phyloP scores from a whole-genome alignment of 2,888 invertebrate species.

The Hemithea aestivaria region DNA sequence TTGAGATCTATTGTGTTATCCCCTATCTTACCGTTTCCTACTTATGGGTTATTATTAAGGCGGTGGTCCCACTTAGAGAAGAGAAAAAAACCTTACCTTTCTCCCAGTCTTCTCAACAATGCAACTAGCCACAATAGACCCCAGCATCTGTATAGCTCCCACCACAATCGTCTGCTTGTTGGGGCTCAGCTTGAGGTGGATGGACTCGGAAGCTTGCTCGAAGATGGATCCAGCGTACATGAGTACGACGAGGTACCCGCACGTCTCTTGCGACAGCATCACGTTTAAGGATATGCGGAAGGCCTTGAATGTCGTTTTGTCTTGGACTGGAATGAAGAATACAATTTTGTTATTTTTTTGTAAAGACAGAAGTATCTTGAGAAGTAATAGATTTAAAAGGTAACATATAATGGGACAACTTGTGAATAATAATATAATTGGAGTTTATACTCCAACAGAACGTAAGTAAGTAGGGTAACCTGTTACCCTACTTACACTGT shows the following conservation, averaged over 20 bases:
- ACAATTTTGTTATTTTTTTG: no score
- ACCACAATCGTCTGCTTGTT: conserved; percentile 73
- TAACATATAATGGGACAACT: no score
- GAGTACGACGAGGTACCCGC: conserved; percentile 71
- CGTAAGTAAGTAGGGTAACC: no score
- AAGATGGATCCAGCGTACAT: conserved; percentile 74
- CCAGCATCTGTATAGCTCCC: conserved; percentile 62
- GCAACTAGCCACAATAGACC: conserved; percentile 68
- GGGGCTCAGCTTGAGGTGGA: conserved; percentile 63
- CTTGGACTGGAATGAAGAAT: conserved; percentile 51
- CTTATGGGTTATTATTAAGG: no score
- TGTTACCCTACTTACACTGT: no score
- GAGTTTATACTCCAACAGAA: no score
- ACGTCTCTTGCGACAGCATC: conserved; percentile 72
- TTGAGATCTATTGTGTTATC: no score
- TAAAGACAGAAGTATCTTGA: no score
- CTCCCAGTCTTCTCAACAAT: conserved; percentile 70
- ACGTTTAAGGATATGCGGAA: conserved; percentile 68
- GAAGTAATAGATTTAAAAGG: no score
- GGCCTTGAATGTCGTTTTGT: conserved; percentile 70
- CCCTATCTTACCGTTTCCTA: no score
- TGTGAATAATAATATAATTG: no score
- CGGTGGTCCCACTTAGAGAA: no score
- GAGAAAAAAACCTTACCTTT: conserved; percentile 48
- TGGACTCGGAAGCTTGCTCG: conserved; percentile 65